Conservation (phyloP, 92 coral and sea anemone genomes). For the Heliopora coerulea region DNA sequence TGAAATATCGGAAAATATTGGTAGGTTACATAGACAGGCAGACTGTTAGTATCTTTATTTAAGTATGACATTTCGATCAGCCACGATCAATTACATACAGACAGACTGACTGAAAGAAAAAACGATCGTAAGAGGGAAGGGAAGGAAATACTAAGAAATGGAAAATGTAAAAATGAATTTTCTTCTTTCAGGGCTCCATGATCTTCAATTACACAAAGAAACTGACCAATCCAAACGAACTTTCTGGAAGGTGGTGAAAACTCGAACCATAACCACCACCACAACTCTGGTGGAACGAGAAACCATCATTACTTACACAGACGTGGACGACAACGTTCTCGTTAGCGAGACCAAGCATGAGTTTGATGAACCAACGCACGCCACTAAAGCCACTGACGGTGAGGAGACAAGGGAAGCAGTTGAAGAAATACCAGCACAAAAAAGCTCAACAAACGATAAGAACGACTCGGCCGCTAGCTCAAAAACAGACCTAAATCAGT, state of each 20-base stretch:
- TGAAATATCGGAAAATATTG: neutral
- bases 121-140: too few relatives aligned
- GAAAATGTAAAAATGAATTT: too few relatives aligned
- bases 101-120: too few relatives aligned
- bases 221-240: neutral
- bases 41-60: too few relatives aligned
- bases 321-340: slow-evolving; percentile 10
- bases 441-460: neutral
- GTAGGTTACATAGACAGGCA: neutral
- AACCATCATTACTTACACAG: neutral
- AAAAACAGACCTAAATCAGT: neutral
- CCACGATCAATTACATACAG: too few relatives aligned
- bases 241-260: slow-evolving; percentile 12
- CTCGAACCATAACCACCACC: neutral
- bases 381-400: neutral
- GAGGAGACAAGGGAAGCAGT: slow-evolving; percentile 6
- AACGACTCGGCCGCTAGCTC: neutral
- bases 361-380: neutral
- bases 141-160: too few relatives aligned
- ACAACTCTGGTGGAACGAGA: neutral
- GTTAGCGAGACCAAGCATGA: neutral
- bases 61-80: too few relatives aligned
- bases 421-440: neutral
- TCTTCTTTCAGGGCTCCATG: neutral
- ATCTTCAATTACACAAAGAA: neutral